phyloP scores from a whole-genome alignment of 2,888 invertebrate genomes.

The Lasius platythorax region DNA sequence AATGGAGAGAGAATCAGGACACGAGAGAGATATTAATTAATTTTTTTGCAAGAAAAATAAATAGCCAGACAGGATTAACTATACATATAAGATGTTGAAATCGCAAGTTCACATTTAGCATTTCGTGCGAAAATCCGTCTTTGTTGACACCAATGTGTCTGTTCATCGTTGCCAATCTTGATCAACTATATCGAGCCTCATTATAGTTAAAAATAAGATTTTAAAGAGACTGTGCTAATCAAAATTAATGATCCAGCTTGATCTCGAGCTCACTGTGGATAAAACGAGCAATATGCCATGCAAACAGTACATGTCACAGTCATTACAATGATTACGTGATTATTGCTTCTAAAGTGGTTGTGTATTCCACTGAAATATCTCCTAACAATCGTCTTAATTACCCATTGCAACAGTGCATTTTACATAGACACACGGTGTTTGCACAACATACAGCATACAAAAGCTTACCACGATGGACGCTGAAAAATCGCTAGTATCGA shows the following conservation, averaged over 20 bases:
- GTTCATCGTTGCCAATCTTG: slow-evolving; percentile 6
- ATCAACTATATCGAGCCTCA: slow-evolving; percentile 4
- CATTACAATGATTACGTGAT: slow-evolving; percentile 11
- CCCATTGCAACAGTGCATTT: background rate
- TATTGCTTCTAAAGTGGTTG: slow-evolving; percentile 32
- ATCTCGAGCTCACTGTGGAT: background rate
- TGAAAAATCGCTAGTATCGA: slow-evolving; percentile 20
- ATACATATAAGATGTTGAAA: slow-evolving; percentile 10
- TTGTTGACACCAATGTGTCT: slow-evolving; percentile 1
- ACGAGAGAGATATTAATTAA: background rate
- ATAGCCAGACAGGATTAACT: background rate
- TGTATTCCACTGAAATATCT: background rate
- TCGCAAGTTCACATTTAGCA: slow-evolving; percentile 15
- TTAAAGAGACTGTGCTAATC: slow-evolving; percentile 3
- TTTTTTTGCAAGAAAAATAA: background rate
- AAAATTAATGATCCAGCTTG: slow-evolving; percentile 1
- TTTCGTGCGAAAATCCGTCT: background rate
- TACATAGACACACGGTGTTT: background rate
- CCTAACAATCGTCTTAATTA: background rate
- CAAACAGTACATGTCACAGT: slow-evolving; percentile 11
- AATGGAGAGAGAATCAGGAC: slow-evolving; percentile 2
- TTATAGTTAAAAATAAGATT: background rate
- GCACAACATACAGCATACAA: background rate
- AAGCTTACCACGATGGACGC: background rate
- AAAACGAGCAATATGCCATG: background rate